Percentiles rank a stretch among this genome's conserved stretches.
Conservation (phyloP, 2,888 invertebrate species). For the Ceramica pisi region DNA sequence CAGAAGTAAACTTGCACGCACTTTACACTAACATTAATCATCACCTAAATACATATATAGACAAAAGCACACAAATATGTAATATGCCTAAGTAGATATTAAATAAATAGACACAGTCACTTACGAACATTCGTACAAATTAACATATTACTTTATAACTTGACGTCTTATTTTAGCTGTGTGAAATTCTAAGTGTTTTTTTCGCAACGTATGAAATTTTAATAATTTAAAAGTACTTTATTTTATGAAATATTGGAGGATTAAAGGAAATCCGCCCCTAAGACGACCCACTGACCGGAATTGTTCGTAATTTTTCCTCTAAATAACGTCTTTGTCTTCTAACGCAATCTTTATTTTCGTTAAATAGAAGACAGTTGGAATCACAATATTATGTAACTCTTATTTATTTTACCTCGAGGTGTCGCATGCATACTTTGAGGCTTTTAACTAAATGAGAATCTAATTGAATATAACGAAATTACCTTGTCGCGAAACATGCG, state of each 20-base stretch:
- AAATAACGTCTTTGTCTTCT: neutral
- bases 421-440: conserved; percentile 62
- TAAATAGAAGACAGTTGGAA: conserved; percentile 5
- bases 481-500: conserved; percentile 64
- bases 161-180: conserved; percentile 24
- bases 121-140: conserved; percentile 35
- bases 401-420: conserved; percentile 51
- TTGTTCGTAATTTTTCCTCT: neutral
- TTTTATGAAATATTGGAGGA: neutral
- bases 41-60: conserved; percentile 26
- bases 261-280: too few species aligned
- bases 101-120: conserved; percentile 14
- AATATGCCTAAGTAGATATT: neutral
- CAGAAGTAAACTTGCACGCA: conserved; percentile 53
- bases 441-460: conserved; percentile 71
- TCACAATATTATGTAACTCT: conserved; percentile 24
- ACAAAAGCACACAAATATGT: conserved; percentile 8
- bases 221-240: neutral
- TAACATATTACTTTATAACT: conserved; percentile 38
- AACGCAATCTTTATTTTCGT: neutral
- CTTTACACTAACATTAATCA: conserved; percentile 42
- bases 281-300: too few species aligned
- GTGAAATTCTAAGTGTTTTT: conserved; percentile 42
- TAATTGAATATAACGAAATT: conserved; percentile 66
- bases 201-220: conserved; percentile 7